Conservation (phyloP, 2,113 vertebrate species). For the Calidris pygmaea region DNA sequence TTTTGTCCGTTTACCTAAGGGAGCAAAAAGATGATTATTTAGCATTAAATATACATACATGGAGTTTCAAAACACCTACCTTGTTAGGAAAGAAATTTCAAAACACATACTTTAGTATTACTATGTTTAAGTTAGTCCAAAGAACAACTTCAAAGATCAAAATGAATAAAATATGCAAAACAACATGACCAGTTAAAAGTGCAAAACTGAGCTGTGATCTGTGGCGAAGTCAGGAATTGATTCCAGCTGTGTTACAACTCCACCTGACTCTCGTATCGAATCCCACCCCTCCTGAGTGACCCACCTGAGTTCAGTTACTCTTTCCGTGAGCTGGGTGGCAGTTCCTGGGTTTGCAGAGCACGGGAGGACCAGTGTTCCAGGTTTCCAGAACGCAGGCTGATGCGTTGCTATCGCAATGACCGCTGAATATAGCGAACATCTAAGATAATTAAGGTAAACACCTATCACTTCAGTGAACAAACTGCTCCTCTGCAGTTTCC, state of each 20-base stretch:
- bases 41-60: neutral
- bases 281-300: neutral
- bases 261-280: neutral
- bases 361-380: accelerated
- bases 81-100: neutral
- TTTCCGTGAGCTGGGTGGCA: neutral
- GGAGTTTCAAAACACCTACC: neutral
- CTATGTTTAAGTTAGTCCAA: neutral
- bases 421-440: neutral
- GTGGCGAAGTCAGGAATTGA: neutral
- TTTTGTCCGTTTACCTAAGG: neutral
- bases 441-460: neutral
- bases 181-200: neutral
- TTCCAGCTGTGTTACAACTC: neutral
- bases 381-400: neutral
- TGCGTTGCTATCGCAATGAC: neutral
- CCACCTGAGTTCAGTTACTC: neutral
- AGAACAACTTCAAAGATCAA: neutral
- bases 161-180: neutral
- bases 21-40: neutral
- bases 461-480: accelerated
- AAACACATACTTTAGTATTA: neutral
- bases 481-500: neutral
- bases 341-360: accelerated
- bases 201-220: neutral